Evolutionary conservation across 2,888 invertebrate genomes (phyloP), one percentile per base, ranked within the genome.

Genomic region (Melangyna quadrimaculata): DNA sequence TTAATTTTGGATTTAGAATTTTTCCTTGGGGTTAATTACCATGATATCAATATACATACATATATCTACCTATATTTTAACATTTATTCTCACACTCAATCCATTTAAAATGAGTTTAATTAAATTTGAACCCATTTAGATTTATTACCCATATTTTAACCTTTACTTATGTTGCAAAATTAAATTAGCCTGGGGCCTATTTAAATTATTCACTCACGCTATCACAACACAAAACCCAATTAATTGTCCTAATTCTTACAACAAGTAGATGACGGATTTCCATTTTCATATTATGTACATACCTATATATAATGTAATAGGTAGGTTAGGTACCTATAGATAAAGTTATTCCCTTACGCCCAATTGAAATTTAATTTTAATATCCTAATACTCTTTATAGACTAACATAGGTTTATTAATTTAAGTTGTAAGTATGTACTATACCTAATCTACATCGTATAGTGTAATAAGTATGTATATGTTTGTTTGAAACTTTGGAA

Each of bases 331-430:
- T 8, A 17, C 2, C 5, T 40, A 6, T n/a, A 12, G 27, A 27
- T 2, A 53, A 14, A 27, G 12, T 5, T 3, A 48, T 17, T 69
- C 83, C 72, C 48, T 22, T 48, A 40, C 45, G 69, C 17, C 19
- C 35, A 78, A 78, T 78, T 83, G 78, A 83, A 83, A 78, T 83
- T 70, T 63, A 78, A 78, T 78, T 83, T 83, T 73, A 78, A 83
- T 78, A 74, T 67, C 17, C 73, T 70, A 78, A 83, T 70, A 69
- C 29, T 43, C 43, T 43, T 40, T 43, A 63, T n/a, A 27, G n/a
- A 6, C 17, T 27, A 40, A 4, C 5, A 9, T 2, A 9, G 7
- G 2, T 1, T 45, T 17, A 17, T 5, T 3, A 17, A 19, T 57
- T 59, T 67, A n/a, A 29, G 29, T n/a, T 32, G 45, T n/a, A 37